Percentiles rank a stretch among this genome's conserved stretches.
These are phyloP conservation scores for Clivina fossor DNA, from an alignment of 2,888 invertebrate species.

Conservation along the genomic window DNA sequence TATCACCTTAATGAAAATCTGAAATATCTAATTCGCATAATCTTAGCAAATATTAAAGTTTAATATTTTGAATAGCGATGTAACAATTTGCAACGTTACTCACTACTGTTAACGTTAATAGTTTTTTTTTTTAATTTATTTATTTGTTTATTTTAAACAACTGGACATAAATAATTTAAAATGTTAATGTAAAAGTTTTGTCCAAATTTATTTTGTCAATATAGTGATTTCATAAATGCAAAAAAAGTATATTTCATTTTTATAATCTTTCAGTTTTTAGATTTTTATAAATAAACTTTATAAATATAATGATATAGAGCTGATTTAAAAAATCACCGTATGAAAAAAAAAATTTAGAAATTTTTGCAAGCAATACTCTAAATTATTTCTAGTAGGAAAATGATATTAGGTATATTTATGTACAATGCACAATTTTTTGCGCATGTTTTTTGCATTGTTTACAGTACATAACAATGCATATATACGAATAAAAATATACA, in stretches of 20 bases:
- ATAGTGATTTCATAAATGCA: too few relatives aligned
- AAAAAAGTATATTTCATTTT: too few relatives aligned
- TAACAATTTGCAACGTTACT: slow-evolving; percentile 25
- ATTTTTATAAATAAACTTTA: too few relatives aligned
- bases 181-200: slow-evolving; percentile 21
- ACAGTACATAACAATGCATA: slow-evolving; percentile 20
- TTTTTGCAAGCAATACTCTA: background rate
- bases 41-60: slow-evolving; percentile 22
- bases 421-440: slow-evolving; percentile 25
- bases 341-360: too few relatives aligned
- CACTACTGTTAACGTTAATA: too few relatives aligned
- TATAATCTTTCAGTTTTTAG: too few relatives aligned
- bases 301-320: too few relatives aligned
- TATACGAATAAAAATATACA: slow-evolving; percentile 21
- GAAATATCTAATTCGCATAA: slow-evolving; percentile 22
- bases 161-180: slow-evolving; percentile 18
- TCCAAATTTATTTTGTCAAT: too few relatives aligned
- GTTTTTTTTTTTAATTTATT: too few relatives aligned
- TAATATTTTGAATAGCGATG: slow-evolving; percentile 31
- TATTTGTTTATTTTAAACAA: too few relatives aligned
- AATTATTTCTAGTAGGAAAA: slow-evolving; percentile 30
- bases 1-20: background rate
- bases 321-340: too few relatives aligned
- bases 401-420: slow-evolving; percentile 13
- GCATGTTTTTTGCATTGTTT: too few relatives aligned